A percentile compares a stretch with the other conserved stretches of the same genome.
phyloP scores from a whole-genome alignment of 37 sponge, comb jelly and placozoan species.

The Halichondria panicea region DNA sequence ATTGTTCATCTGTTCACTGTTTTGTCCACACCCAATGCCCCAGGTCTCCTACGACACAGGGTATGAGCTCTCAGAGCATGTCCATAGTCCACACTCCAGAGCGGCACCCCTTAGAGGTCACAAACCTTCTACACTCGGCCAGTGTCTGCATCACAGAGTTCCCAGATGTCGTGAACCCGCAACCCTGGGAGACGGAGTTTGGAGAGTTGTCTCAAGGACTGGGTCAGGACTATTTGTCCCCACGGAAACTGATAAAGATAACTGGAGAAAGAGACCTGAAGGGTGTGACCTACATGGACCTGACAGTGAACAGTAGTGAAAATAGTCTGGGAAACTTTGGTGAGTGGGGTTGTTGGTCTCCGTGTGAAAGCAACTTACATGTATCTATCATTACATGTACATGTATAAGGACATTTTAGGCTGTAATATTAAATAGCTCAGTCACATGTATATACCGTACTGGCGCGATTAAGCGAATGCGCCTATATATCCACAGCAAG shows the following conservation, averaged over 20 bases:
- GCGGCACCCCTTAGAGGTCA: no score
- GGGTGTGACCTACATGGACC: constrained; percentile 53
- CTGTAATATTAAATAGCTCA: no score
- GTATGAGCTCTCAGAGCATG: no score
- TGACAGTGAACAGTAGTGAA: constrained; percentile 49
- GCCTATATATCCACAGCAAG: no score
- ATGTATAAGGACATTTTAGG: no score
- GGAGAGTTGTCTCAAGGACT: background rate
- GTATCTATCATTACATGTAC: background rate
- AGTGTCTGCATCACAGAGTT: constrained; percentile 53
- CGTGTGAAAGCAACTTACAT: background rate
- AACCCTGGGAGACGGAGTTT: background rate
- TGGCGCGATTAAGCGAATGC: no score
- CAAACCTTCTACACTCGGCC: constrained; percentile 58
- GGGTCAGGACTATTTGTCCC: constrained; percentile 52
- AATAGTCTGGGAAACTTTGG: constrained; percentile 83
- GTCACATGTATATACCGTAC: no score
- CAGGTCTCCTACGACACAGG: no score
- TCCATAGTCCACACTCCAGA: no score
- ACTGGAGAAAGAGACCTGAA: constrained; percentile 51
- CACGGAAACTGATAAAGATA: constrained; percentile 46
- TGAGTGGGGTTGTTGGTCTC: background rate
- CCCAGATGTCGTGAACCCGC: constrained; percentile 13
- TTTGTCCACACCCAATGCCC: no score
- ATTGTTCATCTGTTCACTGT: no score